Evolutionary conservation across 2,797 vertebrate species (phyloP), one percentile per base, ranked within the genome.

Genomic region (Amniataba percoides): DNA sequence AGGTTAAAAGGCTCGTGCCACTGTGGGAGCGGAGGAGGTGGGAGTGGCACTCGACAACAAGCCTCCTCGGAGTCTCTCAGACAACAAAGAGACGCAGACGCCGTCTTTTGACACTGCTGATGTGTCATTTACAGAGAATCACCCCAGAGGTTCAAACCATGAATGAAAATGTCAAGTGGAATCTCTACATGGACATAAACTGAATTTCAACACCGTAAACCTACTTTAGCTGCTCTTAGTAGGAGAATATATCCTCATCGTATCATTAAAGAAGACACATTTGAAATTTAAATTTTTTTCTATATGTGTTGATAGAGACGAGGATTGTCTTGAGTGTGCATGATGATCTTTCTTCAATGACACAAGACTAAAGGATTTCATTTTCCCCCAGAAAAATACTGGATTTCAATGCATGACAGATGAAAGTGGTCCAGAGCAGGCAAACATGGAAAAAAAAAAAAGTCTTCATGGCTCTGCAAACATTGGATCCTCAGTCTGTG

Each of bases 1-100:
- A 89, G 91, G 92, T 93, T 88, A 93, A 91, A 92, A 84, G 84
- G 68, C 82, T 77, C 8, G 39, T 52, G 64, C 76, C 82, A 74
- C 84, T 42, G 80, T 64, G 84, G 85, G 83, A 82, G 74, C 55
- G 58, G 70, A 82, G 69, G 83, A 81, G 71, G 80, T 77, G 80
- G 77, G 84, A 86, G 78, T 51, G 83, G 83, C 49, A 51, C 76
- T 82, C 56, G 36, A 78, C 60, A 60, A 83, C 61, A 53, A 86
- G 71, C 71, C 66, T 63, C 75, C 73, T 83, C 66, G 0, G 55
- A 36, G 80, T 81, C 77, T 88, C 77, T 63, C 56, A 79, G 84
- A 85, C 79, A 76, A 79, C 87, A 88, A 83, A 87, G 77, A 84
- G n/a, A 58, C 40, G 6, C 59, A 59, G 61, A 78, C 57, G 60